Conservation (phyloP, 1,140 invertebrate species). For the Potamilus streckersoni region DNA sequence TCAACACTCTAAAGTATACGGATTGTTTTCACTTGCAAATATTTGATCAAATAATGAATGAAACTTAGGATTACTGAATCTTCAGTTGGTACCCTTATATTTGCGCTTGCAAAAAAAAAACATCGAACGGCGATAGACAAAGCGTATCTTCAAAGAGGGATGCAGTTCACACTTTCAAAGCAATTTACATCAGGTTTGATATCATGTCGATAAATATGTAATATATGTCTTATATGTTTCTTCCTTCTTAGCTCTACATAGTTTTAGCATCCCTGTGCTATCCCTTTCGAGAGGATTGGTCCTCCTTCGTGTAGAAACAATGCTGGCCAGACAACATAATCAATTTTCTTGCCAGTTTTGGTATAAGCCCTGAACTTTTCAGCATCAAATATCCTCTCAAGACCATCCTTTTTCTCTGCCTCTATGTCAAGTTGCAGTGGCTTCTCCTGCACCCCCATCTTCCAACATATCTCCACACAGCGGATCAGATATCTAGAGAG, state of each 20-base stretch:
- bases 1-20: too few relatives aligned
- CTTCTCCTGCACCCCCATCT: constrained; percentile 29
- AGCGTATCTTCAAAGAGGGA: too few relatives aligned
- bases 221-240: too few relatives aligned
- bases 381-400: constrained; percentile 14
- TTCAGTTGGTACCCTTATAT: too few relatives aligned
- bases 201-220: too few relatives aligned
- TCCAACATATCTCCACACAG: constrained; percentile 25
- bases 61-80: too few relatives aligned
- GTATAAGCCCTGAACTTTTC: constrained; percentile 27
- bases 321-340: constrained; percentile 32
- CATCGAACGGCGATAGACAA: too few relatives aligned
- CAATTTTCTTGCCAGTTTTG: constrained; percentile 25
- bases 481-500: constrained; percentile 10
- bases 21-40: too few relatives aligned
- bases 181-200: too few relatives aligned
- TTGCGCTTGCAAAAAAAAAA: too few relatives aligned
- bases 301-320: constrained; percentile 33
- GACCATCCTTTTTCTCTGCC: neutral
- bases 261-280: constrained; percentile 23
- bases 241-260: neutral
- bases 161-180: too few relatives aligned
- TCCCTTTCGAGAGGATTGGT: constrained; percentile 26
- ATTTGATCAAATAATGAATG: too few relatives aligned
- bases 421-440: constrained; percentile 23